Evolutionary conservation across 2,888 invertebrate species (phyloP).

Genomic region (Limnephilus auricula): DNA sequence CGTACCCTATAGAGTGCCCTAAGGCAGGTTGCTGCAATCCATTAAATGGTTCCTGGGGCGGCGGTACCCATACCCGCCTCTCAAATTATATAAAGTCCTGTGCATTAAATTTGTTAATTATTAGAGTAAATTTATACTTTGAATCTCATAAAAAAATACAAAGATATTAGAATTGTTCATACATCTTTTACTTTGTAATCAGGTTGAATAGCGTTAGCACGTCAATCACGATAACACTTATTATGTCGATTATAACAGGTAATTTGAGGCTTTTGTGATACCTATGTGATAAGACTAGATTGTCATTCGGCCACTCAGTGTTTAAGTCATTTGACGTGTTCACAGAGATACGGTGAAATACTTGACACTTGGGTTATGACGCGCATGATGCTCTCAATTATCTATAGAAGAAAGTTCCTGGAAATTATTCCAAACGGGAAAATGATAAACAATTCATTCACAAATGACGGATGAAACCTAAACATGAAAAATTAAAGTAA

Average conservation of each 20-base stretch:
- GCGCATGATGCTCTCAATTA: not conserved
- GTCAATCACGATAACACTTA: not conserved
- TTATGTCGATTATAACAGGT: not conserved
- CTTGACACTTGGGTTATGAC: not conserved
- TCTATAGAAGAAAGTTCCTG: not conserved
- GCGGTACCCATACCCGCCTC: not conserved
- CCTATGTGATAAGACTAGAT: not conserved
- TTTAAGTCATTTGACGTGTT: not conserved
- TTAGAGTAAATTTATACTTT: not conserved
- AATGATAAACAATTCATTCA: not conserved
- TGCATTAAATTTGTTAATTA: not conserved
- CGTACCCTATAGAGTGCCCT: too few relatives aligned
- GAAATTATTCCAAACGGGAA: not conserved
- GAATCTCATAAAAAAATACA: not conserved
- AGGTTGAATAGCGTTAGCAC: not conserved
- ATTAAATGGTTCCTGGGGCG: too few relatives aligned
- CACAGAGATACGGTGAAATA: not conserved
- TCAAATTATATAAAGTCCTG: not conserved
- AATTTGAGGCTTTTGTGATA: not conserved
- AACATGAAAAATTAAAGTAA: too few relatives aligned
- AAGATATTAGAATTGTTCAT: not conserved
- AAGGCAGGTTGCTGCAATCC: too few relatives aligned
- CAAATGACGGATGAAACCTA: too few relatives aligned
- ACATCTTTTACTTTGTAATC: not conserved
- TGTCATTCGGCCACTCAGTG: not conserved